These are phyloP conservation scores for Pseudomyrmex dendroicus DNA, from an alignment of 1,140 invertebrate species.

Conservation along the genomic window DNA sequence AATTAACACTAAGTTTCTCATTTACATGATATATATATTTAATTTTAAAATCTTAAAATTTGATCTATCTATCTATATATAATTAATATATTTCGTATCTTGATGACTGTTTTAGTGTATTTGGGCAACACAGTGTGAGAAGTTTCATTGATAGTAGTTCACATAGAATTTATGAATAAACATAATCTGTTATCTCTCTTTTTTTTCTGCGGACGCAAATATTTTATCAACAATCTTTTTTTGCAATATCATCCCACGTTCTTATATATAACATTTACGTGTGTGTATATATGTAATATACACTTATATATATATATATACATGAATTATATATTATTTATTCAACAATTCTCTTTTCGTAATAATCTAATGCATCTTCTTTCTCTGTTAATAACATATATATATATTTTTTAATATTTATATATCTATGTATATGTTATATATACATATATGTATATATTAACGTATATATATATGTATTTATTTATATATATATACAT, in stretches of 20 bases:
- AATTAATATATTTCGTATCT: constrained; percentile 57
- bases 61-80: constrained; percentile 71
- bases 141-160: constrained; percentile 74
- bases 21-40: constrained; percentile 49
- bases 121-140: constrained; percentile 73
- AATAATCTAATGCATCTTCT: constrained; percentile 75
- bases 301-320: constrained; percentile 61
- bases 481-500: constrained; percentile 49
- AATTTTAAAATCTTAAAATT: constrained; percentile 67
- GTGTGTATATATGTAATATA: constrained; percentile 54
- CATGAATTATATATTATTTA: constrained; percentile 71
- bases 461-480: constrained; percentile 6
- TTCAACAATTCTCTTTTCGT: constrained; percentile 78
- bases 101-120: constrained; percentile 62
- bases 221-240: constrained; percentile 81
- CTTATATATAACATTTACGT: constrained; percentile 62
- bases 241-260: constrained; percentile 76
- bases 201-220: constrained; percentile 80
- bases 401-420: constrained; percentile 59
- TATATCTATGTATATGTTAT: constrained; percentile 33
- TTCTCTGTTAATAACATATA: constrained; percentile 54
- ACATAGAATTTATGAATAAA: constrained; percentile 80
- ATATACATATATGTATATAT: no score
- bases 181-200: constrained; percentile 68
- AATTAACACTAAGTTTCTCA: constrained; percentile 63